Base-by-base conservation (phyloP, 2,888 invertebrate species). In the Tupiocoris notatus region DNA sequence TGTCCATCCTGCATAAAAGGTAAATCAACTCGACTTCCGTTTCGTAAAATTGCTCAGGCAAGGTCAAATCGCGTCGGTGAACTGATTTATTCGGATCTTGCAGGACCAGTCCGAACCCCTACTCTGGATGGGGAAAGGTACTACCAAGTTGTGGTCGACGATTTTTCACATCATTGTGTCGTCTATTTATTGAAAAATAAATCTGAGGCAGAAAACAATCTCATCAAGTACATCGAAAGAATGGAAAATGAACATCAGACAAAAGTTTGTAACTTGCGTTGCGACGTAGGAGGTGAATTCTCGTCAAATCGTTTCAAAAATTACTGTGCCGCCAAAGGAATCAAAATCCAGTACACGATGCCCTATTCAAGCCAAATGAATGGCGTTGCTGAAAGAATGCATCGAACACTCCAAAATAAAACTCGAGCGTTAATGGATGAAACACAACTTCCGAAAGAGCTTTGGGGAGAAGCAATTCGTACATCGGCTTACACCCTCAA, bases 51-150 rank as follows among this genome's bases (percentile, higher is more conserved):
- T 17, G 12, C 7, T 17, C 23, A 63, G 21, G 63, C 74, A 17
- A 22, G 64, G 25, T 65, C 64, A 2, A 17, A 22, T 2, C 25
- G 74, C 16, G 56, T 67, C 18, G 74, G 74, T 24, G 25, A 74
- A 25, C 17, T 24, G 25, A 16, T 74, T n/a, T 66, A 66, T 22
- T 20, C 25, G 1, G 74, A 74, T 24, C 18, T 75, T 2, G 56
- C 57, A 23, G 75, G 75, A 21, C 75, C 75, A 18, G 67, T 75
- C n/a, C 18, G 18, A n/a, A 54, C 58, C 0, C 75, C 75, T n/a
- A 66, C 75, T 20, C n/a, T 61, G 12, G 25, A 75, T 58, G 67
- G n/a, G 18, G 22, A 67, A 17, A 18, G 58, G 18, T 75, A 76
- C 54, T 76, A 59, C 24, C 62, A 68, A 62, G 61, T 62, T n/a